Base-by-base conservation (phyloP, 64 coral and sea anemone genomes). In the Dendronephthya gigantea region DNA sequence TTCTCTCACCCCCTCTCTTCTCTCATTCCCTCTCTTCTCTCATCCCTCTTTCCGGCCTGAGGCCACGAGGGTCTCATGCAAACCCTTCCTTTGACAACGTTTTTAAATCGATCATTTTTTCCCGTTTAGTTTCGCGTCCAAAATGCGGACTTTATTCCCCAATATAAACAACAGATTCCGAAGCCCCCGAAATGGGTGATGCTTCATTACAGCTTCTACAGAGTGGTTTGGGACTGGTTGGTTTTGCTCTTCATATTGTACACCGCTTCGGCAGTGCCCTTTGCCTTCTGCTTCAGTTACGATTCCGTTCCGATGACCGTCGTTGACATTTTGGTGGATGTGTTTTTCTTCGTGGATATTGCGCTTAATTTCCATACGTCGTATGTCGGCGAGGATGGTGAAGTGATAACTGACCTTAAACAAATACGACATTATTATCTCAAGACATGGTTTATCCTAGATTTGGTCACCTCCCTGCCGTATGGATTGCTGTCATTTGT, bases 281-380 rank as follows among this genome's bases (percentile, higher is more conserved):
- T 98, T 49, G 87, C 91, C 4, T 90, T 93, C 25, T 98, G 95
- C 51, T 98, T 95, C 43, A 35, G 12, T 48, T 91, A 86, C 52
- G 23, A 81, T 81, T 83, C 76, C 56, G 4, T 90, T 55, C 27
- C 81, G 32, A 79, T 79, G 72, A 79, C 29, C 72, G 37, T 39
- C 16, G 28, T 79, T 15, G 72, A 79, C 36, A 9, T 19, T 35
- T 19, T 79, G 72, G 72, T 79, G 1, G 72, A 79, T 79, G 31
- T 79, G 31, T 79, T 79, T 39, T 79, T 79, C 72, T 79, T 36
- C 27, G 92, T 90, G 3, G 95, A 98, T 59, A 98, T 98, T 88
- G 95, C 89, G 0, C 50, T 93, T 14, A 98, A 98, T 87, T 98
- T 98, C 85, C 95, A 98, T 47, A 98, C 95, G 1, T 93, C 92